Evolutionary conservation across 35 echinoderm and acorn worm species (phyloP), one percentile per base, ranked within the genome.

Genomic region (Eucidaris tribuloides): DNA sequence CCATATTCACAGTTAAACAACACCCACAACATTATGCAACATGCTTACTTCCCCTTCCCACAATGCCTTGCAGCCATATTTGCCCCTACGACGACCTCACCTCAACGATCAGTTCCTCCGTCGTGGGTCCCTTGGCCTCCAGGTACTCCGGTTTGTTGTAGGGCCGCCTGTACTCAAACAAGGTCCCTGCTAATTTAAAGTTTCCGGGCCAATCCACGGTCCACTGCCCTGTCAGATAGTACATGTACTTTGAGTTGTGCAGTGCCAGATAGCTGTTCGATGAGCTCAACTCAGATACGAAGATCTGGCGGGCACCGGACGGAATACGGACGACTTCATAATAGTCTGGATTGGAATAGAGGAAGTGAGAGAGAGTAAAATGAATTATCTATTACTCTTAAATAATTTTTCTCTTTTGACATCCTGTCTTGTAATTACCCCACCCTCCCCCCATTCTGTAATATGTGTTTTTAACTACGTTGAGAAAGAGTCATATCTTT

Each of bases 171-270:
- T 97, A 97, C 25, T 81, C 92, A 41, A 97, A 97, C 3, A 65
- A 80, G 7, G 90, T 90, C 36, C 96, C 96, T 9, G 82, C 96
- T 43, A 99, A 82, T 17, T 99, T 80, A 58, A 99, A 93, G 58
- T 99, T 60, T 2, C 96, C 96, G 0, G 96, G 91, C 96, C 96
- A 99, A 55, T 99, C 96, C 3, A 99, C 91, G 20, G 91, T 99
- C 96, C 96, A 99, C 4, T 74, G 70, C 5, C 90, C 96, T 4
- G 96, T 99, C n/a, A 99, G 78, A 62, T 99, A 99, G 48, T 99
- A 99, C 70, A 90, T 93, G 71, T 82, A 93, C 34, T 57, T 76
- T 0, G 63, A 71, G 44, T 93, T 93, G 9, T 90, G 54, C 34
- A 98, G 49, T 6, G 95, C 95, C 27, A 98, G 95, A 58, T 98